Percentiles rank a stretch among this genome's conserved stretches.
Evolutionary conservation across 1,140 invertebrate species (phyloP).

Genomic region (Scaptodrosophila lebanonensis): DNA sequence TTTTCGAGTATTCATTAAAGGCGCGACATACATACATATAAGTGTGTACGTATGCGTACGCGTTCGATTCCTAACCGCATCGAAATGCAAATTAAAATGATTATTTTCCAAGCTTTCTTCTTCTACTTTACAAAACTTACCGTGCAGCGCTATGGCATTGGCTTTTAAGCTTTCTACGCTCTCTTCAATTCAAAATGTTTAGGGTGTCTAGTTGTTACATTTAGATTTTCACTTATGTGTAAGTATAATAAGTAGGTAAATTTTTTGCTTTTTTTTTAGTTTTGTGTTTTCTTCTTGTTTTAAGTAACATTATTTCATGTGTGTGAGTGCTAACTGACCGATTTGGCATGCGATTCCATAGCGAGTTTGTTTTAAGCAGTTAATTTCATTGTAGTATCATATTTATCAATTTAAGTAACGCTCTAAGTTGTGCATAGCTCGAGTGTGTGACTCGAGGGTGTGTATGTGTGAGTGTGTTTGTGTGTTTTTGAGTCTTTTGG

Average conservation of each 20-base stretch:
- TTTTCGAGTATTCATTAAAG: slow-evolving; percentile 67
- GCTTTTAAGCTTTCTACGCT: slow-evolving; percentile 34
- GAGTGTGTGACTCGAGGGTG: slow-evolving; percentile 2
- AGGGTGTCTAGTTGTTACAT: slow-evolving; percentile 4
- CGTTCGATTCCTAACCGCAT: too few relatives aligned
- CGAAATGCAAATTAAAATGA: too few relatives aligned
- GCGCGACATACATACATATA: not conserved
- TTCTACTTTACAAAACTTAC: slow-evolving; percentile 71
- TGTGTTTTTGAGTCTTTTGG: slow-evolving; percentile 40
- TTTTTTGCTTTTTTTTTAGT: slow-evolving; percentile 15
- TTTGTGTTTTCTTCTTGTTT: slow-evolving; percentile 32
- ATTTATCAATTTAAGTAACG: slow-evolving; percentile 49
- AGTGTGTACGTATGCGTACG: too few relatives aligned
- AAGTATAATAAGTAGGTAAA: slow-evolving; percentile 19
- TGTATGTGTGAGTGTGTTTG: slow-evolving; percentile 26
- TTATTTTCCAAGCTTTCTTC: too few relatives aligned
- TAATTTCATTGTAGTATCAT: slow-evolving; percentile 25
- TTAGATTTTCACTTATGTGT: slow-evolving; percentile 4
- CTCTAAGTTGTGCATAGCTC: slow-evolving; percentile 42
- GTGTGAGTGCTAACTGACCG: slow-evolving; percentile 59
- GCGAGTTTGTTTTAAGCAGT: slow-evolving; percentile 18
- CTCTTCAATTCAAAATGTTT: slow-evolving; percentile 15
- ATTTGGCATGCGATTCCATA: slow-evolving; percentile 38
- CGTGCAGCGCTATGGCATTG: slow-evolving; percentile 44
- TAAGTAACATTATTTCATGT: slow-evolving; percentile 59